Evolutionary conservation across 2,113 vertebrate genomes (phyloP), one percentile per base, ranked within the genome.

Genomic region (Brachirus orientalis): DNA sequence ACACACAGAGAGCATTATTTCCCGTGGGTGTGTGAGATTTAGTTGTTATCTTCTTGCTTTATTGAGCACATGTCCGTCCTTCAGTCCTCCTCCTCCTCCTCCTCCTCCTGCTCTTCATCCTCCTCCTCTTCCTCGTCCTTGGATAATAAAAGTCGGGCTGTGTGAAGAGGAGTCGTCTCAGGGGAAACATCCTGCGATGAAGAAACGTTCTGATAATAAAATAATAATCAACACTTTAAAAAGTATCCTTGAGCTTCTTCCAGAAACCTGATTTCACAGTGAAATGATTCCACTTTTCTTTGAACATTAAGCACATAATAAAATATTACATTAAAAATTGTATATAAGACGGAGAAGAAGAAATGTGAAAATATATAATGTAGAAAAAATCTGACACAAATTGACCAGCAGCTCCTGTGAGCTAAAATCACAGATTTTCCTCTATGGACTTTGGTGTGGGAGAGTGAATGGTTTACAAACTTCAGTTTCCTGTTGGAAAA

Each of bases 171-270:
- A 78, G 57, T 48, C 71, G 8, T 63, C 70, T 75, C 75, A 3
- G 10, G 75, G 67, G 70, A 75, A n/a, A n/a, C 20, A 1, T 3
- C 56, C 8, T 52, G 22, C 13, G 41, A 48, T 33, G 36, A 38
- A 28, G 55, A 66, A 41, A 63, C 52, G 41, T 66, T 57, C 45
- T 35, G 28, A 50, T 44, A 28, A 63, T 40, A 63, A 73, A 71
- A 67, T 53, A 5, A 63, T 70, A 74, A 82, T 60, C 66, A 81
- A 54, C 72, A 63, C 63, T 60, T 68, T n/a, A n/a, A 45, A 55
- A 55, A 72, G 68, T 58, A 51, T 66, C 69, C 55, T 38, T 37
- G 74, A 71, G 47, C 53, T 16, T 17, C 53, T 40, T 72, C 68
- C 68, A 64, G 7, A 52, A 50, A 18, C 19, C 9, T n/a, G 37